Evolutionary conservation across 2,888 invertebrate species (phyloP), one percentile per base, ranked within the genome.

Genomic region (Rhagium mordax): DNA sequence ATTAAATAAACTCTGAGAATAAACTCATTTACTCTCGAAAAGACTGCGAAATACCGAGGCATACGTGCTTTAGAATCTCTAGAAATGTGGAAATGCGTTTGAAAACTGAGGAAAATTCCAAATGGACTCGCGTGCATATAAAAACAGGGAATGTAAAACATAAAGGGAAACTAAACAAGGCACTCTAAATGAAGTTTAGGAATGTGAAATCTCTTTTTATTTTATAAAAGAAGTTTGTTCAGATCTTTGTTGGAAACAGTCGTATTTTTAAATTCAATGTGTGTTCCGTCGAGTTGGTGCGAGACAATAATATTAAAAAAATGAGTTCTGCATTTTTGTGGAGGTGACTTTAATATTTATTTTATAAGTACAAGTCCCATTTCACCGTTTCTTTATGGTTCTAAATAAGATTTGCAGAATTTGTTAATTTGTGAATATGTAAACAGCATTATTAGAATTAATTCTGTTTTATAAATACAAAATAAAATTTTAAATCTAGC

Each of bases 191-290:
- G 75, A 74, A 77, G 72, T 75, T 75, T 74, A 69, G 72, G 74
- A 72, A 77, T 75, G 72, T 68, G 77, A 74, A 77, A 74, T 77
- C 74, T 71, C 74, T 74, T 77, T 77, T 77, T 75, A 75, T 77
- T 75, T 74, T 62, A 75, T 76, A 70, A 74, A 74, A 51, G 60
- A 74, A 76, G 74, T 76, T 76, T 75, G 71, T 65, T 60, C 64
- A 60, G 68, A 75, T 75, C 73, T 74, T 73, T 68, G 70, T 67
- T 61, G 70, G 68, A 69, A 70, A 48, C 70, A 70, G 60, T 67
- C 55, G 55, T 61, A 68, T 72, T 74, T 76, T 74, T 72, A 65
- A 68, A 76, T 76, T 76, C 76, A 74, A 57, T 68, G 65, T 70
- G 74, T 68, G 62, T 49, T 67, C 69, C 53, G 48, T 55, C 48